These are phyloP conservation scores for Eutolmus rufibarbis DNA, from an alignment of 2,888 invertebrate species.

Conservation along the genomic window DNA sequence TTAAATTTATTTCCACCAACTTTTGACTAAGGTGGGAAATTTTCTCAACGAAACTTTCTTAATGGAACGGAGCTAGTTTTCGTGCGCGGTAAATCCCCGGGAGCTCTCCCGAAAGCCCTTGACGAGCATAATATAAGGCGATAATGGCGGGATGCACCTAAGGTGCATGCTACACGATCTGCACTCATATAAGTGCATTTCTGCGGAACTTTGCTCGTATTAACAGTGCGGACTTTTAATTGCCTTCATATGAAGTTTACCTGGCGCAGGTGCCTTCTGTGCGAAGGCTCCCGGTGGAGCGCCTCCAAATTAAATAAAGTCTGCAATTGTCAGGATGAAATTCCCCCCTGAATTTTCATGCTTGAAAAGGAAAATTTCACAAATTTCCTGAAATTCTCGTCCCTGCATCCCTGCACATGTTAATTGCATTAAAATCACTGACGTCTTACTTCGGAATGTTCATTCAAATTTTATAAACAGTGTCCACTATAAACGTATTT, in stretches of 20 bases:
- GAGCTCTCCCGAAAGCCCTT: background rate
- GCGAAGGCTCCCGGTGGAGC: background rate
- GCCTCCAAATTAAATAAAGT: slow-evolving; percentile 21
- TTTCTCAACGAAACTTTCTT: slow-evolving; percentile 15
- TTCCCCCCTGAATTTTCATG: background rate
- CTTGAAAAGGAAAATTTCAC: background rate
- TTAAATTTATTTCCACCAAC: slow-evolving; percentile 26
- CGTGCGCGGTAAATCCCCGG: background rate
- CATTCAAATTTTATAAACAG: background rate
- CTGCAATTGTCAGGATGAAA: slow-evolving; percentile 4
- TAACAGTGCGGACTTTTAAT: slow-evolving; percentile 27
- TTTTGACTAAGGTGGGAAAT: slow-evolving; percentile 5
- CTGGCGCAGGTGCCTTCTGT: background rate
- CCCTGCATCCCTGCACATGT: background rate
- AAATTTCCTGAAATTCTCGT: background rate
- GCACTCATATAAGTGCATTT: background rate
- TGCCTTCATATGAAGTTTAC: slow-evolving; percentile 16
- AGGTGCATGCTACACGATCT: background rate
- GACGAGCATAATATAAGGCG: slow-evolving; percentile 10
- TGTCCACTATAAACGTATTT: background rate
- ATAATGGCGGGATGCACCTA: background rate
- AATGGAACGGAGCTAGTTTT: slow-evolving; percentile 8
- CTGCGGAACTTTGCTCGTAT: slow-evolving; percentile 3
- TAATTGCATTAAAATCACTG: background rate
- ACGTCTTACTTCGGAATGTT: background rate